Evolutionary conservation across 1,140 invertebrate species (phyloP).

Genomic region (Ceratina australensis): DNA sequence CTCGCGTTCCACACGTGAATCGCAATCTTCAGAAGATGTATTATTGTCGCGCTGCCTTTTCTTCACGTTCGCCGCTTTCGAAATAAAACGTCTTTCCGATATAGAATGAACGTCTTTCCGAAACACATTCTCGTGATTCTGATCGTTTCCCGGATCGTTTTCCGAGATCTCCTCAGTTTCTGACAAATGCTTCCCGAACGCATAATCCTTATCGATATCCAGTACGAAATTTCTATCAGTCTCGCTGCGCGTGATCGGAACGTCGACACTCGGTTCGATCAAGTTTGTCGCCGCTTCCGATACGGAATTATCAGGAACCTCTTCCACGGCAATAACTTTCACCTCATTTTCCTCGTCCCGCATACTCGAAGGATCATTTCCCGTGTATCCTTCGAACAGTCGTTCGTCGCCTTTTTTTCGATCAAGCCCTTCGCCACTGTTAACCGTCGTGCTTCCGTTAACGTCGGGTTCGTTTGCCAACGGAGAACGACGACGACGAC

Average conservation of each 20-base stretch:
- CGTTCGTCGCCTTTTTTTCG: not conserved
- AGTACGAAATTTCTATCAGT: conserved; percentile 43
- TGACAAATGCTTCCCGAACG: conserved; percentile 38
- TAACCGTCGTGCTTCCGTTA: too few species aligned
- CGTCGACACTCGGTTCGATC: not conserved
- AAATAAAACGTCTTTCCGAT: conserved; percentile 41
- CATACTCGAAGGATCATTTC: conserved; percentile 32
- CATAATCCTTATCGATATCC: conserved; percentile 37
- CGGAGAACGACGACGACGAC: not conserved
- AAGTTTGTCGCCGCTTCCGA: not conserved
- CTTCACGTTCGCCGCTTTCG: conserved; percentile 34
- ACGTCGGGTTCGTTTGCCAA: too few species aligned
- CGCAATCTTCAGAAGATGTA: conserved; percentile 49
- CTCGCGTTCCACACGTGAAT: conserved; percentile 63
- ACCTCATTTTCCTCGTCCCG: conserved; percentile 29
- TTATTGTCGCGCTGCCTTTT: conserved; percentile 54
- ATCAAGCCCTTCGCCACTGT: not conserved
- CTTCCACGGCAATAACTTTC: conserved; percentile 24
- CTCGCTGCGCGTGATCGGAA: conserved; percentile 31
- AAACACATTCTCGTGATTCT: conserved; percentile 64
- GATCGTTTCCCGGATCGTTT: conserved; percentile 54
- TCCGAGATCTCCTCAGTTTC: conserved; percentile 46
- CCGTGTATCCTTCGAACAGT: conserved; percentile 20
- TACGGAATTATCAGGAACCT: conserved; percentile 1
- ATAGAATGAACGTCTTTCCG: conserved; percentile 57